Base-by-base conservation (phyloP, 2,888 invertebrate species). In the Rhodophaea formosa region DNA sequence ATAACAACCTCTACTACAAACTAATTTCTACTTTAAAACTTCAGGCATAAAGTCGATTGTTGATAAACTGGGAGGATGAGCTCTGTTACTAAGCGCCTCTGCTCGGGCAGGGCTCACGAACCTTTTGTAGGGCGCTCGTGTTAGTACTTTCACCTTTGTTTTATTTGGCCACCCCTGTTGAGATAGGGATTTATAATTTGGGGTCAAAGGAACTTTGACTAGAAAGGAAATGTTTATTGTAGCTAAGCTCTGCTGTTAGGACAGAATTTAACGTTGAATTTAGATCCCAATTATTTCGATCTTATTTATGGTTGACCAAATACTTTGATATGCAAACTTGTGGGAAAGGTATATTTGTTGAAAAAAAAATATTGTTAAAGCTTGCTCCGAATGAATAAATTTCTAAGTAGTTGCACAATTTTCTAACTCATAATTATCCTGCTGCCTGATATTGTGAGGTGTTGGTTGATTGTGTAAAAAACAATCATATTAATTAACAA, bases 31-130 rank as follows among this genome's bases (percentile, higher is more conserved):
- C 72, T 58, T 60, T 77, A 72, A 3, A 0, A 0, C 0, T 0
- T 0, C 1, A 0, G 0, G 0, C 0, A 35, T 77, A 82, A 63
- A 62, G 75, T 71, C 16, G 39, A 64, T 56, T 67, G 62, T 79
- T 3, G 51, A 8, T 43, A 68, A 74, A 14, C 1, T 6, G 3
- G 1, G 1, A 7, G 53, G 7, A 57, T 53, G 71, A 77, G 84
- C 85, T 75, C 79, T 90, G 90, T 90, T 90, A 80, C 90, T 83
- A 89, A 84, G 86, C 89, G 79, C 69, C 32, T 23, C 75, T 66
- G 60, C 63, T 70, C 75, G 79, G 55, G 61, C 67, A 72, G 84
- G 81, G 86, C 83, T 79, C 81, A 76, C 64, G 82, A 88, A 90
- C 90, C 87, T 88, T 86, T 84, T 85, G 78, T 84, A 79, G 88